These are phyloP conservation scores for Ophiothrix spiculata DNA, from an alignment of 35 echinoderm and acorn worm genomes.

Conservation along the genomic window DNA sequence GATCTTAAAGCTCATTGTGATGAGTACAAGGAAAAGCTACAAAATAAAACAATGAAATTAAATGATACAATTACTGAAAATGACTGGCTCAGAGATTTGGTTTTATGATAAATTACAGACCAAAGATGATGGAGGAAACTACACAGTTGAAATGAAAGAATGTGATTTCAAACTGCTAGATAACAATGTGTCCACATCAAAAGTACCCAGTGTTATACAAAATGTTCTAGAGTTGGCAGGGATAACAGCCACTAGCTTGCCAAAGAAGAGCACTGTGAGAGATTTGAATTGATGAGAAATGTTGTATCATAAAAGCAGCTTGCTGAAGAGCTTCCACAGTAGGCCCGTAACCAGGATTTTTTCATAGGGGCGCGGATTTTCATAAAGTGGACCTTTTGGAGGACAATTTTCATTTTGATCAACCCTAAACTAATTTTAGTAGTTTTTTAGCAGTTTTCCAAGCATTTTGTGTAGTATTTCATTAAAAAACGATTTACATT, in stretches of 20 bases:
- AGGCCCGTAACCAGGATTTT: no score
- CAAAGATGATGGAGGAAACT: constrained; percentile 7
- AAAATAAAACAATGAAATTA: neutral
- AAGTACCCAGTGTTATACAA: constrained; percentile 35
- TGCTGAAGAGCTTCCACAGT: constrained; percentile 38
- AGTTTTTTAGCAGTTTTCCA: no score
- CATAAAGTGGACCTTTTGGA: no score
- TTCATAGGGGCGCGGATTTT: no score
- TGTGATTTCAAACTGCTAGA: constrained; percentile 43
- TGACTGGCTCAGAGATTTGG: constrained; percentile 51
- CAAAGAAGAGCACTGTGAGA: constrained; percentile 12
- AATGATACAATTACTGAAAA: constrained; percentile 29
- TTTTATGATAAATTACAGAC: constrained; percentile 24
- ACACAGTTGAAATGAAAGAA: constrained; percentile 22
- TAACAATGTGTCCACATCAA: constrained; percentile 36
- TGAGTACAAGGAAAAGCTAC: neutral
- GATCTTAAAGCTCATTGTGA: constrained; percentile 9
- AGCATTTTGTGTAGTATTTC: no score
- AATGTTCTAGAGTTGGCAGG: constrained; percentile 31
- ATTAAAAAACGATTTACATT: no score
- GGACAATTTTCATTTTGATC: no score
- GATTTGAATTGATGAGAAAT: constrained; percentile 49
- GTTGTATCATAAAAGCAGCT: constrained; percentile 21
- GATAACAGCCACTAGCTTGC: constrained; percentile 16
- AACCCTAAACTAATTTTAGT: no score